A percentile compares a stretch with the other conserved stretches of the same genome.
Evolutionary conservation across 2,113 vertebrate species (phyloP).

Genomic region (Python bivittatus): DNA sequence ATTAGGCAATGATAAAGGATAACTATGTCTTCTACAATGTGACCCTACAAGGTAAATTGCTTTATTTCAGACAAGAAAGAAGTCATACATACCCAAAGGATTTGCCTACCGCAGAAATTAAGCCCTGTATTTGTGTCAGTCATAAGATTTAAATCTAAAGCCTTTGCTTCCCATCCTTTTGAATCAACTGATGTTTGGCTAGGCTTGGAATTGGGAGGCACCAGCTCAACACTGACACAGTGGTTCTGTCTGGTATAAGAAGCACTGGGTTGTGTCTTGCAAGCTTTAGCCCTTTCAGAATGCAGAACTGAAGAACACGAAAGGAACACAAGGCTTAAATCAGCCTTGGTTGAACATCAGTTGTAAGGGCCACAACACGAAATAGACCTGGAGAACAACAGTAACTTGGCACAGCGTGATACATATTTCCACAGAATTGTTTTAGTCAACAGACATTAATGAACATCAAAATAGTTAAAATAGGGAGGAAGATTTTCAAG

Average conservation of each 20-base stretch:
- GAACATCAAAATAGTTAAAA: neutral
- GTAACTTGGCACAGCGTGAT: neutral
- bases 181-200: neutral
- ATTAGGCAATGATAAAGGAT: too few relatives aligned
- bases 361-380: neutral
- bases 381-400: neutral
- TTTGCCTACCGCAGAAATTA: neutral
- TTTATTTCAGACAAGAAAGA: neutral
- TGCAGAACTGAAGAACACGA: neutral
- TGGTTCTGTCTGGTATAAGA: neutral
- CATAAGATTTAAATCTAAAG: neutral
- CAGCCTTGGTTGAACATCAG: neutral
- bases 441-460: neutral
- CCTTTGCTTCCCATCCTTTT: neutral
- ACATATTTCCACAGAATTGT: neutral
- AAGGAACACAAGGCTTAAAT: neutral
- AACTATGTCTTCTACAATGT: neutral
- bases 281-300: neutral
- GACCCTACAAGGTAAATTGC: neutral
- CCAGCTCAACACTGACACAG: neutral
- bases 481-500: neutral
- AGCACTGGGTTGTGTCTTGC: neutral
- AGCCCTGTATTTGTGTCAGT: neutral
- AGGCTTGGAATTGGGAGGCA: neutral
- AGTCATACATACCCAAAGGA: neutral